Base-by-base conservation (phyloP, 2,888 invertebrate species). In the Andrena chrysosceles region DNA sequence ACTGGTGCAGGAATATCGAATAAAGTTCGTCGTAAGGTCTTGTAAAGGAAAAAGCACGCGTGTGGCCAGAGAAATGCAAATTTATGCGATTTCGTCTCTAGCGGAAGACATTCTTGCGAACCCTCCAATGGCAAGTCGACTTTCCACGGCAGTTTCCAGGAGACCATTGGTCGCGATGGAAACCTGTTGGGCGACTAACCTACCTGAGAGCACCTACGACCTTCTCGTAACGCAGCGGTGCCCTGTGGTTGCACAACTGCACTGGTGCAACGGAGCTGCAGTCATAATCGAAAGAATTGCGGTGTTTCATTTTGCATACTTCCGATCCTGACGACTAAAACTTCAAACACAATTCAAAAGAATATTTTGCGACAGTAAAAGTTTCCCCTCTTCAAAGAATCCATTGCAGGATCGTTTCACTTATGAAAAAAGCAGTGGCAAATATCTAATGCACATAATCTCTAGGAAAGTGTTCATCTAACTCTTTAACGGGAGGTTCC, bases 151-250 rank as follows among this genome's bases (percentile, higher is more conserved):
- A 42, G 31, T 35, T 82, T 85, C 79, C 69, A 73, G 63, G 78
- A 85, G 86, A 78, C 71, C 68, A 75, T 59, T 80, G 82, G 31
- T 52, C 82, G 60, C 69, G 76, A 66, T 63, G 71, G 81, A 88
- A 88, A 88, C 86, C 88, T 80, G 87, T 83, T 87, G 86, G 84
- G 85, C 87, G 88, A 88, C 81, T 88, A 80, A 88, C 87, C 87
- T 83, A 88, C 88, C 88, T 88, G 81, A 63, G 84, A 84, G 42
- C 84, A 86, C 86, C 84, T 86, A 86, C 83, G 85, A 87, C 88
- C 87, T 88, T 88, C 87, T 74, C 48, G 60, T 80, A 63, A 62
- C 64, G 62, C 60, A 48, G 52, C 13, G 71, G 80, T 84, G 70
- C 68, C 60, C 67, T 68, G 29, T 23, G 60, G 75, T 88, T 87